Evolutionary conservation across 2,888 invertebrate species (phyloP).

Genomic region (Conus canariensis): DNA sequence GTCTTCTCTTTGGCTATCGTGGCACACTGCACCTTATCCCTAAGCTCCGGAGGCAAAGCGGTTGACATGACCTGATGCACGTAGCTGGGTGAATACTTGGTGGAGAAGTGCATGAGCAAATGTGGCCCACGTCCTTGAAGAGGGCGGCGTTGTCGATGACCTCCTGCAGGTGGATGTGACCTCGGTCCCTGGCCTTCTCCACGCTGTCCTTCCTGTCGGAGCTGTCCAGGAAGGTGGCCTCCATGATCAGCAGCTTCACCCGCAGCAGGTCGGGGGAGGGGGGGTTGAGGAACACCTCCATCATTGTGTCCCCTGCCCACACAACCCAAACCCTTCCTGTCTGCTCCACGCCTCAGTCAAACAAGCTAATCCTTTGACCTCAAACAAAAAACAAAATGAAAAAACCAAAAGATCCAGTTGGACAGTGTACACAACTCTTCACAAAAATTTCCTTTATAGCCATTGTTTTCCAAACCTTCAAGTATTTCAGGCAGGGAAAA

Average conservation of each 20-base stretch:
- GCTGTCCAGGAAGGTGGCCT: conserved; percentile 71
- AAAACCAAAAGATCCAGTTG: no score
- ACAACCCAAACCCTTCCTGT: neutral
- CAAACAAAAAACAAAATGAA: no score
- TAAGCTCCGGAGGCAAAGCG: conserved; percentile 57
- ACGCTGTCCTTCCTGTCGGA: conserved; percentile 52
- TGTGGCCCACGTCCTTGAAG: conserved; percentile 64
- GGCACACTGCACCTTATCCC: conserved; percentile 61
- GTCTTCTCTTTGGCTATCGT: conserved; percentile 55
- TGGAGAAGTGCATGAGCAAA: conserved; percentile 73
- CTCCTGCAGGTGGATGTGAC: conserved; percentile 72
- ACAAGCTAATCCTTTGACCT: no score
- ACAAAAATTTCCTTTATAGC: no score
- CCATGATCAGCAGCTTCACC: conserved; percentile 72
- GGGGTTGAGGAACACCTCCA: conserved; percentile 66
- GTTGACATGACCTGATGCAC: conserved; percentile 48
- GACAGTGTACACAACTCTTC: no score
- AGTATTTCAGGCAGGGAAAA: no score
- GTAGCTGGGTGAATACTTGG: conserved; percentile 66
- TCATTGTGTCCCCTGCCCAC: conserved; percentile 72
- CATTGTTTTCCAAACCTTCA: no score
- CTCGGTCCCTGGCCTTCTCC: conserved; percentile 63
- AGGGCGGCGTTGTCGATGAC: conserved; percentile 64
- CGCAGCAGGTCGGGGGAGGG: conserved; percentile 67
- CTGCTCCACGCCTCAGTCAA: no score